A percentile compares a stretch with the other conserved stretches of the same genome.
These are phyloP conservation scores for Elaphurus davidianus DNA, from an alignment of 2,113 vertebrate species.

Conservation along the genomic window DNA sequence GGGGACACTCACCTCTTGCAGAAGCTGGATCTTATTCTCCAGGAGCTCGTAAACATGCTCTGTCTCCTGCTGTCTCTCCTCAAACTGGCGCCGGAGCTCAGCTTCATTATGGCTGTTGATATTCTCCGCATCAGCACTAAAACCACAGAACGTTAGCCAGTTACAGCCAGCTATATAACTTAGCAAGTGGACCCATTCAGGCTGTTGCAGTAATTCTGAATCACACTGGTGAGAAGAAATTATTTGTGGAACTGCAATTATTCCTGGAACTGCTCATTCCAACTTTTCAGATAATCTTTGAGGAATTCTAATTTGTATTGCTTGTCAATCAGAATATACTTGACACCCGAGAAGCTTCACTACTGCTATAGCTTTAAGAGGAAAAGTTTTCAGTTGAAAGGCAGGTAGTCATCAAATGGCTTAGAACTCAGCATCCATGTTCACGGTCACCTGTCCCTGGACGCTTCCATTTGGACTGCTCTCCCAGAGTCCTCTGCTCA, in stretches of 20 bases:
- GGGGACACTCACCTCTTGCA: slow-evolving; percentile 86
- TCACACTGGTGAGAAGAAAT: not conserved
- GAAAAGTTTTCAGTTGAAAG: not conserved
- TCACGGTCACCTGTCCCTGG: not conserved
- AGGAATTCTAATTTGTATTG: not conserved
- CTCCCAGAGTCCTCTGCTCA: not conserved
- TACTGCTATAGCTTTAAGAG: not conserved
- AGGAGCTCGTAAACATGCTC: slow-evolving; percentile 87
- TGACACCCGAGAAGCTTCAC: not conserved
- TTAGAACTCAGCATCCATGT: not conserved
- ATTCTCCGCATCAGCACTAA: slow-evolving; percentile 83
- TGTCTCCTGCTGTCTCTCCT: slow-evolving; percentile 86
- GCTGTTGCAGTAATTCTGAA: not conserved
- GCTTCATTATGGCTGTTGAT: slow-evolving; percentile 86
- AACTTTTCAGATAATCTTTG: not conserved
- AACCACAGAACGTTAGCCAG: rapidly evolving
- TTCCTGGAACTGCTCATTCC: not conserved
- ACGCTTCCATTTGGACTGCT: not conserved
- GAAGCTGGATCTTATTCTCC: slow-evolving; percentile 89
- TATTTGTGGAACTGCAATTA: not conserved
- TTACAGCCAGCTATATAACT: not conserved
- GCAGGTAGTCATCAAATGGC: not conserved
- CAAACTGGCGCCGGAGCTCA: slow-evolving; percentile 82
- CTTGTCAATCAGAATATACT: not conserved
- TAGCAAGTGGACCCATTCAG: not conserved